Base-by-base conservation (phyloP, 2,113 vertebrate species). In the Zosterops borbonicus region DNA sequence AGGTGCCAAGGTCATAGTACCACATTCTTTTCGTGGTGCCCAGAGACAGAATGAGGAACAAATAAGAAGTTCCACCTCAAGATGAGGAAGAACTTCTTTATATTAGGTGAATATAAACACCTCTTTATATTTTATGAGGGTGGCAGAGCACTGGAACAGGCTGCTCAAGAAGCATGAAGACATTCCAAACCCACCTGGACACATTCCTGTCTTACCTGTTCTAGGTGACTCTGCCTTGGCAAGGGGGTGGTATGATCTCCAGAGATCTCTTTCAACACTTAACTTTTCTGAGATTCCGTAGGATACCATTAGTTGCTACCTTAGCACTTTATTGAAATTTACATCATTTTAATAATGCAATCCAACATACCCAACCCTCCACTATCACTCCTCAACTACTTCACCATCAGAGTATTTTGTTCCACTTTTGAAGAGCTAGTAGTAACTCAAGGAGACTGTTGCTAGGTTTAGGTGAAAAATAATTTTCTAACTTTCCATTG, bases 141-240 rank as follows among this genome's bases (percentile, higher is more conserved):
- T 22, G 20, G 39, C 3, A 47, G 53, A 68, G 9, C 39, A 29
- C 24, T 18, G 9, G 19, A 60, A 60, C 16, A 60, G 13, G n/a
- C 29, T 47, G 62, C n/a, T 21, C 55, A 68, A 3, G 4, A 68
- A 27, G 14, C 13, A 41, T 8, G 23, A 52, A 52, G 23, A 52
- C 24, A 53, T 60, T 82, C 46, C 47, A 68, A 68, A 46, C 9
- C 13, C 53, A 60, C 24, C 4, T n/a, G 24, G 5, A 47, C 3
- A 11, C 0, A 0, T 12, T n/a, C 46, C 20, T 60, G 28, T 14
- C 13, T 39, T 12, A 53, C 12, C 20, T 29, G 20, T 7, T 60
- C 13, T 18, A 47, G 7, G n/a, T 60, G 9, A 75, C 24, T 9
- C 37, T 46, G 46, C 39, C 16, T 22, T 75, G 28, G 20, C 24